phyloP scores from a whole-genome alignment of 2,888 invertebrate genomes.

The Macrophya alboannulata region DNA sequence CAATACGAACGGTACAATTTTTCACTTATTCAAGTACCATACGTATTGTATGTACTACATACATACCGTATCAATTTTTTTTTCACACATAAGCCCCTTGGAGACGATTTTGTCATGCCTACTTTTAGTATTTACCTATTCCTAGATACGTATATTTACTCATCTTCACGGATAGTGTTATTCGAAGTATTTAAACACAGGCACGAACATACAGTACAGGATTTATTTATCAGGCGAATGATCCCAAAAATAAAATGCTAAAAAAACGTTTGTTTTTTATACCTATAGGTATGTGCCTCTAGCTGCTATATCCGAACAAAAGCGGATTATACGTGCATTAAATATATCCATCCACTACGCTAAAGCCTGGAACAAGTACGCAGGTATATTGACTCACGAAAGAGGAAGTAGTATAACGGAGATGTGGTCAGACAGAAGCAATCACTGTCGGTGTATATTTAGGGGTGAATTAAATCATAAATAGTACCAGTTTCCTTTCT shows the following conservation, averaged over 20 bases:
- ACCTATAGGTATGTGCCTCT: background rate
- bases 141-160: background rate
- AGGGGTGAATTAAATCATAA: background rate
- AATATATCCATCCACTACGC: background rate
- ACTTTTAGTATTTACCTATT: background rate
- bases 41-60: background rate
- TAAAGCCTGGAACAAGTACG: background rate
- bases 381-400: background rate
- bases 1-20: constrained; percentile 19
- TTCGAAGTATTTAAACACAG: background rate
- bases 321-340: background rate
- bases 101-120: background rate
- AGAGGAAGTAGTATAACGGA: background rate
- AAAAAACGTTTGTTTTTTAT: background rate
- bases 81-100: background rate
- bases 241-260: background rate
- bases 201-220: background rate
- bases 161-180: background rate
- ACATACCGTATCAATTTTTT: background rate
- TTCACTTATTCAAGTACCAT: background rate
- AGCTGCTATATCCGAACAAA: background rate
- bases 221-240: background rate
- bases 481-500: background rate
- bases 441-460: background rate
- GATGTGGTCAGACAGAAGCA: constrained; percentile 12